Conservation (phyloP, 2,888 invertebrate species). For the Busseola fusca region DNA sequence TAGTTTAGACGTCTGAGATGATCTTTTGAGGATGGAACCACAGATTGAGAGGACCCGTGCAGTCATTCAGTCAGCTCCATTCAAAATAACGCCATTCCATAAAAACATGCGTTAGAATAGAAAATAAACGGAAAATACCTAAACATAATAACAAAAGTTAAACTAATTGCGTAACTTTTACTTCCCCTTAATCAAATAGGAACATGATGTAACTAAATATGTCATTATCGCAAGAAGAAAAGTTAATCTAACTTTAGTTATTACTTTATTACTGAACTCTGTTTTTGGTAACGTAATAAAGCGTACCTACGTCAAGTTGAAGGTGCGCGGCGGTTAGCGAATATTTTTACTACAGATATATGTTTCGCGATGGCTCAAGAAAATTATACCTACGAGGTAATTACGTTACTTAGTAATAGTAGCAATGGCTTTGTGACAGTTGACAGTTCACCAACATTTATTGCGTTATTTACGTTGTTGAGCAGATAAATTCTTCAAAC, state of each 20-base stretch:
- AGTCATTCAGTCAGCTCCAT: too few species aligned
- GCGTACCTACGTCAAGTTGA: background rate
- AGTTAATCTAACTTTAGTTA: conserved; percentile 57
- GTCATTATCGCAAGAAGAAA: conserved; percentile 34
- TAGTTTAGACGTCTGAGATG: too few species aligned
- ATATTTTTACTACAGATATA: background rate
- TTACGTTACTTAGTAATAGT: background rate
- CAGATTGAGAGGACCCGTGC: too few species aligned
- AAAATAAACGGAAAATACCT: conserved; percentile 16
- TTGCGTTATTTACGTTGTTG: background rate
- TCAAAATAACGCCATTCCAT: background rate
- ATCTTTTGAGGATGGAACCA: too few species aligned
- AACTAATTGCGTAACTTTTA: conserved; percentile 42
- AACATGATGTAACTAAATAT: conserved; percentile 53
- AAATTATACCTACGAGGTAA: background rate
- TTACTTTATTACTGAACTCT: conserved; percentile 39
- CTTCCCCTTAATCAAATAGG: conserved; percentile 45
- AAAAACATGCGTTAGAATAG: background rate
- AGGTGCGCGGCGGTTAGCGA: background rate
- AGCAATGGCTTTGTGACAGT: background rate
- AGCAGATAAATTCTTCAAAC: background rate
- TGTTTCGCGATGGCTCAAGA: background rate
- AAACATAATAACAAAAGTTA: conserved; percentile 32
- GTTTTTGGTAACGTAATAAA: conserved; percentile 41
- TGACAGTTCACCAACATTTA: background rate